Evolutionary conservation across 2,888 invertebrate species (phyloP).

Genomic region (Prosapia bicincta): DNA sequence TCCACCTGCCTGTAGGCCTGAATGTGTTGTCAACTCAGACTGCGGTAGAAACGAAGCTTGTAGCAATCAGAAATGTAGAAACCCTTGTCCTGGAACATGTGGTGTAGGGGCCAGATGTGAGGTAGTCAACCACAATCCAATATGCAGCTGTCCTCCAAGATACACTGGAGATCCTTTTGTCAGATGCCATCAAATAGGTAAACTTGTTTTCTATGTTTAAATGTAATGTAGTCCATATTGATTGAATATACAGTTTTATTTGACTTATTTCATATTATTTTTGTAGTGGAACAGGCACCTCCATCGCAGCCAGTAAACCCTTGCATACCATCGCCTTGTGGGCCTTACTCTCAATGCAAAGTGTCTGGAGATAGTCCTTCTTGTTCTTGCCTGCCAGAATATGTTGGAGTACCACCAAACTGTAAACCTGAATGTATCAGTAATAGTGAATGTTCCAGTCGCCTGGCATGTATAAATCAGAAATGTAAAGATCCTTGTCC

Average conservation of each 20-base stretch:
- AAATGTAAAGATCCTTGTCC: slow-evolving; percentile 70
- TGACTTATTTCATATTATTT: no score
- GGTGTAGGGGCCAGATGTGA: slow-evolving; percentile 65
- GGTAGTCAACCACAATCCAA: slow-evolving; percentile 72
- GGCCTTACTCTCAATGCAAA: slow-evolving; percentile 63
- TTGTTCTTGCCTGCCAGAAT: slow-evolving; percentile 69
- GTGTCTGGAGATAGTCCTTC: slow-evolving; percentile 59
- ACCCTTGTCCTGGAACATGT: slow-evolving; percentile 55
- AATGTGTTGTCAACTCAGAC: slow-evolving; percentile 52
- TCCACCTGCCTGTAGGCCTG: slow-evolving; percentile 62
- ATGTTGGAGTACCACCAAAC: slow-evolving; percentile 75
- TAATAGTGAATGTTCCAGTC: slow-evolving; percentile 62
- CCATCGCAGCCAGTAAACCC: slow-evolving; percentile 48
- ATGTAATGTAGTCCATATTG: no score
- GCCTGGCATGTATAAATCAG: slow-evolving; percentile 65
- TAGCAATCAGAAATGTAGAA: slow-evolving; percentile 51
- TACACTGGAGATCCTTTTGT: slow-evolving; percentile 75
- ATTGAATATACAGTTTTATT: no score
- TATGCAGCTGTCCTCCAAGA: slow-evolving; percentile 65
- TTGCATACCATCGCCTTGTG: slow-evolving; percentile 51
- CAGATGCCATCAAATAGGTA: slow-evolving; percentile 52
- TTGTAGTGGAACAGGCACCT: no score
- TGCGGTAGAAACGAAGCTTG: slow-evolving; percentile 53
- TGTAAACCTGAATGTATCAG: slow-evolving; percentile 77
- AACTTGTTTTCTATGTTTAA: no score